Evolutionary conservation across 2,888 invertebrate species (phyloP), one percentile per base, ranked within the genome.

Genomic region (Lomographa bimaculata): DNA sequence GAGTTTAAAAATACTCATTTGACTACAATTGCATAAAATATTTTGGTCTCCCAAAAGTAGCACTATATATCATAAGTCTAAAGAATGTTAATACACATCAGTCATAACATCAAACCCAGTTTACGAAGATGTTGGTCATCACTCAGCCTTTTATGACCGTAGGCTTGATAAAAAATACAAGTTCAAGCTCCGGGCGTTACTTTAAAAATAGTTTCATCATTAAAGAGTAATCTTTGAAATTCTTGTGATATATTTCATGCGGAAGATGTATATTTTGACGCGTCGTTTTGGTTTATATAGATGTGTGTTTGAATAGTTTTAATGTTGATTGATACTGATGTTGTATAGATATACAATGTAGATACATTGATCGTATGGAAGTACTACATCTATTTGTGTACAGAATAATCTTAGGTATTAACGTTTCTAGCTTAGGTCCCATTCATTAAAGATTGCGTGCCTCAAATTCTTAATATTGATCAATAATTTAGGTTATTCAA

Each of bases 61-160:
- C n/a, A n/a, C n/a, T n/a, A n/a, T n/a, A n/a, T n/a, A n/a, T n/a
- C 35, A 36, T 24, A 18, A 24, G 29, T 35, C 26, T 34, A 7
- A 39, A 27, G 44, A 44, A 44, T 44, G 30, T 44, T 44, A 30
- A 39, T 38, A 26, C 28, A 25, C 45, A 46, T 46, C 40, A 40
- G 45, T 46, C 40, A 38, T 21, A 34, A 16, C 39, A 32, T 32
- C 36, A 32, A 32, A 18, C 16, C 24, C 20, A 32, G 32, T 34
- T 19, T 39, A 35, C 26, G 16, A 17, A 24, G 23, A 10, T 12
- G 32, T 17, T n/a, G 19, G 21, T 29, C 39, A 43, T 40, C 43
- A 43, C 35, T 41, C 42, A 47, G 36, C 20, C 35, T 43, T 39
- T 37, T 36, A 40, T 33, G 24, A 38, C 39, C 34, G 12, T 18